phyloP scores from a whole-genome alignment of 2,888 invertebrate genomes.

The Altica lythri region DNA sequence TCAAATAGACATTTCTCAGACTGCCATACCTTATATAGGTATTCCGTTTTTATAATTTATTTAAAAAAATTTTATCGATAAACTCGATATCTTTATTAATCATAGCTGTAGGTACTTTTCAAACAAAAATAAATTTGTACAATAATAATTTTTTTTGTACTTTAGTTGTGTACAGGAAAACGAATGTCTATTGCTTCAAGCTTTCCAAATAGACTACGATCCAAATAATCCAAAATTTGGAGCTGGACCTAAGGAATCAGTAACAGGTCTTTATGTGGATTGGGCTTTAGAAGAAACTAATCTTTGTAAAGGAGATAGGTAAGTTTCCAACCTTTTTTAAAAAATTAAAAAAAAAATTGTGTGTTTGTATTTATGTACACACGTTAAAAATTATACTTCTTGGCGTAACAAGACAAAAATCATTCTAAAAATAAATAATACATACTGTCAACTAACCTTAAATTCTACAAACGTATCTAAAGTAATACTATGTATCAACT shows the following conservation, averaged over 20 bases:
- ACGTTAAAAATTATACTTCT: too few species aligned
- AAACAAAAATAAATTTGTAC: too few species aligned
- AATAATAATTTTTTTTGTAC: conserved; percentile 5
- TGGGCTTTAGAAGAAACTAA: conserved; percentile 82
- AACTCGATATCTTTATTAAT: too few species aligned
- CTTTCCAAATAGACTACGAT: conserved; percentile 71
- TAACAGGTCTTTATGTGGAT: conserved; percentile 73
- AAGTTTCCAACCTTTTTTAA: conserved; percentile 35
- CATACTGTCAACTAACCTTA: too few species aligned
- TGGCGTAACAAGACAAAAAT: too few species aligned
- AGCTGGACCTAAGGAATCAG: conserved; percentile 68
- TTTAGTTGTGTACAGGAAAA: conserved; percentile 56
- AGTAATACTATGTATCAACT: too few species aligned
- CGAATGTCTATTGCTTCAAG: conserved; percentile 60
- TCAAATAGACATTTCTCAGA: conserved; percentile 54
- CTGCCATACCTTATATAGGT: conserved; percentile 57
- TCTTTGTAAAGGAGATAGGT: conserved; percentile 73
- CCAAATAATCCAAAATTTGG: conserved; percentile 75
- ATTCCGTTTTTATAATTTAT: conserved; percentile 12
- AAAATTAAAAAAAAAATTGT: too few species aligned
- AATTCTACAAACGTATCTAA: too few species aligned
- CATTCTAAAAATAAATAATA: too few species aligned
- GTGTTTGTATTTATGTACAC: too few species aligned
- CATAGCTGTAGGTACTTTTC: too few species aligned
- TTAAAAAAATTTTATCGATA: too few species aligned